Conservation (phyloP, 2,113 vertebrate genomes). For the Cavia porcellus region DNA sequence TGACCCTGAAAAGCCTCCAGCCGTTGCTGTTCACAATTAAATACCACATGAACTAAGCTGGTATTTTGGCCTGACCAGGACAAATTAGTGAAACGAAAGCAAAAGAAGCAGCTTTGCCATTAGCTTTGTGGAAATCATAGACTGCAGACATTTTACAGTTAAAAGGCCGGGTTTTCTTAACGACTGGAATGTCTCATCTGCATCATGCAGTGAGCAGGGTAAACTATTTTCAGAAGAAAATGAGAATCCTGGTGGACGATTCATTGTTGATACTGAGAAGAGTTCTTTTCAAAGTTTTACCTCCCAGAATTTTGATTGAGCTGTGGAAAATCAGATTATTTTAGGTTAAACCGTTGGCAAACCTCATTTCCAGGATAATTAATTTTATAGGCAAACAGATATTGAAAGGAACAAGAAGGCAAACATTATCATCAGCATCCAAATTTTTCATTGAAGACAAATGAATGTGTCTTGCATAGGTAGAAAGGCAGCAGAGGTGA, state of each 20-base stretch:
- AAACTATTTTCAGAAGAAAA: slow-evolving; percentile 50
- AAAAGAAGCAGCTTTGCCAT: slow-evolving; percentile 80
- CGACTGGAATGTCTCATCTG: neutral
- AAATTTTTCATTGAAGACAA: neutral
- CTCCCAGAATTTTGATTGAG: slow-evolving; percentile 74
- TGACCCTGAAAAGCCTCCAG: slow-evolving; percentile 90
- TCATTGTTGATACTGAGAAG: neutral
- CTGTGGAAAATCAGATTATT: slow-evolving; percentile 75
- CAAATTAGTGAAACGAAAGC: slow-evolving; percentile 86
- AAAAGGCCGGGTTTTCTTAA: neutral
- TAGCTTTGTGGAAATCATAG: slow-evolving; percentile 74
- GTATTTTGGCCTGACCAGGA: slow-evolving; percentile 86
- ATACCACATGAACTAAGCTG: slow-evolving; percentile 89
- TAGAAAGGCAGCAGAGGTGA: neutral
- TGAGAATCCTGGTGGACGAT: neutral
- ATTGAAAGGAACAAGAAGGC: neutral
- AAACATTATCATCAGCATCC: neutral
- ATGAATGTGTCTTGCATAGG: neutral
- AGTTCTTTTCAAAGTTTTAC: slow-evolving; percentile 64
- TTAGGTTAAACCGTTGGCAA: slow-evolving; percentile 68
- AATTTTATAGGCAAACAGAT: slow-evolving; percentile 56
- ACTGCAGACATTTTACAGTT: slow-evolving; percentile 18
- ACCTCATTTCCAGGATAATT: slow-evolving; percentile 67
- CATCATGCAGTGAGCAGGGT: neutral
- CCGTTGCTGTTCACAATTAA: slow-evolving; percentile 90